Conservation (phyloP, 2,113 vertebrate genomes). For the Corapipo altera region DNA sequence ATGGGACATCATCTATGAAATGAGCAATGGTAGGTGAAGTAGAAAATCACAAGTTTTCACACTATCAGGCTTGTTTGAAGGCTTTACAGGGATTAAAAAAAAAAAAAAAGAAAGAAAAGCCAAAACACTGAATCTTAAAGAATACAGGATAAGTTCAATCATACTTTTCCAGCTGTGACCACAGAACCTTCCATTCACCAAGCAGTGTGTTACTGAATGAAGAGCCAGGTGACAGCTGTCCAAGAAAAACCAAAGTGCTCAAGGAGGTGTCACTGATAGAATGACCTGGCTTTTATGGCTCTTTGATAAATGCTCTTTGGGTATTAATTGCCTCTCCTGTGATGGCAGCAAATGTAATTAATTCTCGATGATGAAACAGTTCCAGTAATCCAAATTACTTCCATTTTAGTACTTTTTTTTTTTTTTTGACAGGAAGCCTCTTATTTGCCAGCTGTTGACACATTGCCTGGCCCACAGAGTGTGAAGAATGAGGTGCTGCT, state of each 20-base stretch:
- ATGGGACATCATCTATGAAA: background rate
- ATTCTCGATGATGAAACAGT: background rate
- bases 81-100: background rate
- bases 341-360: background rate
- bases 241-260: background rate
- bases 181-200: background rate
- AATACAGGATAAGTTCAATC: background rate
- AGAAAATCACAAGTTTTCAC: background rate
- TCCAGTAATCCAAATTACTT: background rate
- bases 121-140: background rate
- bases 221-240: background rate
- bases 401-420: background rate
- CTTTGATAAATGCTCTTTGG: background rate
- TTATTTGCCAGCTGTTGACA: slow-evolving; percentile 50
- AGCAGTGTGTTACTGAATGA: background rate
- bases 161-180: background rate
- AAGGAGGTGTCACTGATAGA: background rate
- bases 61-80: background rate
- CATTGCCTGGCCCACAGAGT: slow-evolving; percentile 13
- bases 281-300: background rate
- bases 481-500: slow-evolving; percentile 49
- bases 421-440: slow-evolving; percentile 69
- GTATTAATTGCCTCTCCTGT: background rate
- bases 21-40: background rate
- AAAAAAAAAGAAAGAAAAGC: background rate